A percentile compares a stretch with the other conserved stretches of the same genome.
phyloP scores from a whole-genome alignment of 2,888 invertebrate genomes.

The Trichopoda pennipes region DNA sequence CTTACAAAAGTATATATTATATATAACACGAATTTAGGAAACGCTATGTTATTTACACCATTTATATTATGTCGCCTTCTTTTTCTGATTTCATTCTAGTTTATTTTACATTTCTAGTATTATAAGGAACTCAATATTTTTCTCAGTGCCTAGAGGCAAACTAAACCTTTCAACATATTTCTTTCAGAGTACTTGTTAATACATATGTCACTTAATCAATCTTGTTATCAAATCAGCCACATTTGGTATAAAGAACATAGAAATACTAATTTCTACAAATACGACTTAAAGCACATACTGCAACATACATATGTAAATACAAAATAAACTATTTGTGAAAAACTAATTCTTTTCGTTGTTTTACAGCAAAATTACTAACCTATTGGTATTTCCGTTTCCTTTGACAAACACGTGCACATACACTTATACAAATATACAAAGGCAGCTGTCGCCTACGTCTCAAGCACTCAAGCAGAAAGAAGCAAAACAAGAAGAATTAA shows the following conservation, averaged over 20 bases:
- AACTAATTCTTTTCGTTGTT: constrained; percentile 50
- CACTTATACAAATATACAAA: constrained; percentile 8
- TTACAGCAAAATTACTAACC: constrained; percentile 50
- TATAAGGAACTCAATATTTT: too few relatives aligned
- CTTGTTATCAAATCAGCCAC: too few relatives aligned
- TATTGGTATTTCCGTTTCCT: constrained; percentile 62
- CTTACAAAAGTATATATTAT: too few relatives aligned
- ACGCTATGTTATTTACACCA: too few relatives aligned
- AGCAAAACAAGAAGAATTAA: neutral
- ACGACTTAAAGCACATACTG: constrained; percentile 22
- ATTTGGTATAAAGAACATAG: neutral
- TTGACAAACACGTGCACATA: constrained; percentile 16
- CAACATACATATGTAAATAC: constrained; percentile 1
- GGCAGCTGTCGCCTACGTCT: constrained; percentile 35
- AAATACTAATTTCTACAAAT: constrained; percentile 53
- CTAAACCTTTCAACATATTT: neutral
- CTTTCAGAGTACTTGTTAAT: neutral
- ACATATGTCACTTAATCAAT: neutral
- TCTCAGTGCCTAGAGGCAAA: neutral
- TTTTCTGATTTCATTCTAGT: too few relatives aligned
- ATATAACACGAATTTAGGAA: too few relatives aligned
- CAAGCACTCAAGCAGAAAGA: constrained; percentile 1
- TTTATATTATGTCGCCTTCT: too few relatives aligned
- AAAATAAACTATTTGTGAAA: constrained; percentile 7
- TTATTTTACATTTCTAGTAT: too few relatives aligned